phyloP scores from a whole-genome alignment of 2,797 vertebrate species.

The Pipistrellus pygmaeus region DNA sequence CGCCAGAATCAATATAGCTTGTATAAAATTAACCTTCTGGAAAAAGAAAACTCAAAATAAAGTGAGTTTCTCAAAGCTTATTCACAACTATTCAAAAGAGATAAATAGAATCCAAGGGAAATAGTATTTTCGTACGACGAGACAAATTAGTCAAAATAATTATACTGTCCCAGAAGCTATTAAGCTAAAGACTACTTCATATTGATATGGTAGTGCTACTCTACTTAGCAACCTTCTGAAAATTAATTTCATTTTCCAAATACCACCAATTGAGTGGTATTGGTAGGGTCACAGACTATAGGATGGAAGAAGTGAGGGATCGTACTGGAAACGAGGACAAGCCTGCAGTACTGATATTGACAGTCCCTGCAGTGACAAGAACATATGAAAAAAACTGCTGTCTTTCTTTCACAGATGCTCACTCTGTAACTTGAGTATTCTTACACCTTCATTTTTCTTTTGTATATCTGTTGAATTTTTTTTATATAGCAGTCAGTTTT shows the following conservation, averaged over 20 bases:
- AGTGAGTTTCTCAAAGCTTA: not conserved
- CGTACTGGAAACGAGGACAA: not conserved
- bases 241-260: conserved; percentile 24
- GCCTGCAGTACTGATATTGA: not conserved
- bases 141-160: conserved; percentile 10
- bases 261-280: not conserved
- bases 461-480: not conserved
- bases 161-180: not conserved
- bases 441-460: not conserved
- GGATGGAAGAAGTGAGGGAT: not conserved
- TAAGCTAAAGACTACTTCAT: conserved; percentile 8
- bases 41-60: conserved; percentile 2
- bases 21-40: not conserved
- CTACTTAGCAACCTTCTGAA: not conserved
- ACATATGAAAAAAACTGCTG: not conserved
- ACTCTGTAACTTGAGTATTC: not conserved
- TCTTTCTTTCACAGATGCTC: not conserved
- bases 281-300: not conserved
- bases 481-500: not conserved
- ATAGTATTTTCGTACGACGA: conserved; percentile 35
- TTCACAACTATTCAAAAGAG: not conserved
- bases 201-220: not conserved
- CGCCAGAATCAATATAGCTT: not conserved
- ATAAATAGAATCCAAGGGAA: not conserved
- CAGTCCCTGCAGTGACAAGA: not conserved